phyloP scores from a whole-genome alignment of 30 jellyfish, hydroid and myxozoan genomes.

The Hydractinia echinata region DNA sequence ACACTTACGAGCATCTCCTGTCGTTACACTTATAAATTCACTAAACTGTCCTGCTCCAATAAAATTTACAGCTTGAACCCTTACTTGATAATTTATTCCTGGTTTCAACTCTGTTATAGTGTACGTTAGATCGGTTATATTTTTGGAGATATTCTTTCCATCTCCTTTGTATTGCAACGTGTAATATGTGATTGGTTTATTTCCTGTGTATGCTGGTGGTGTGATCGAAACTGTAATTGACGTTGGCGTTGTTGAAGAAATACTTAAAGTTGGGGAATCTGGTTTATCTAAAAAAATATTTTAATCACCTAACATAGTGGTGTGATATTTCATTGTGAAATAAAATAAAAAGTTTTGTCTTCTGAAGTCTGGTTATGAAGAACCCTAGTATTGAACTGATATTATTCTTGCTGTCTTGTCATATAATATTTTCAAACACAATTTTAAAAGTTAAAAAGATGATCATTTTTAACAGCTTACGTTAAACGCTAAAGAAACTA shows the following conservation, averaged over 20 bases:
- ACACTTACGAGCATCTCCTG: slow-evolving; percentile 19
- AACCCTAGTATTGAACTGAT: no score
- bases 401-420: no score
- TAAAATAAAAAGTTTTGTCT: no score
- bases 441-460: no score
- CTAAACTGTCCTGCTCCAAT: not conserved
- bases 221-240: not conserved
- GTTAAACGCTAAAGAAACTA: no score
- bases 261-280: not conserved
- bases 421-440: no score
- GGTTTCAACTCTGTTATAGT: not conserved
- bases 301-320: not conserved
- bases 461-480: no score
- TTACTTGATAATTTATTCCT: not conserved
- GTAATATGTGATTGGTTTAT: not conserved
- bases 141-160: not conserved
- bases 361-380: no score
- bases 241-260: not conserved
- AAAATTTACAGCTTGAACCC: not conserved
- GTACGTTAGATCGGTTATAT: not conserved
- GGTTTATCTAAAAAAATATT: not conserved
- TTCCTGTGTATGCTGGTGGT: slow-evolving; percentile 5
- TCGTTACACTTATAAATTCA: not conserved
- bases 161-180: not conserved
- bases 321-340: not conserved